Evolutionary conservation across 2,797 vertebrate genomes (phyloP), one percentile per base, ranked within the genome.

Genomic region (Etheostoma nigrum): DNA sequence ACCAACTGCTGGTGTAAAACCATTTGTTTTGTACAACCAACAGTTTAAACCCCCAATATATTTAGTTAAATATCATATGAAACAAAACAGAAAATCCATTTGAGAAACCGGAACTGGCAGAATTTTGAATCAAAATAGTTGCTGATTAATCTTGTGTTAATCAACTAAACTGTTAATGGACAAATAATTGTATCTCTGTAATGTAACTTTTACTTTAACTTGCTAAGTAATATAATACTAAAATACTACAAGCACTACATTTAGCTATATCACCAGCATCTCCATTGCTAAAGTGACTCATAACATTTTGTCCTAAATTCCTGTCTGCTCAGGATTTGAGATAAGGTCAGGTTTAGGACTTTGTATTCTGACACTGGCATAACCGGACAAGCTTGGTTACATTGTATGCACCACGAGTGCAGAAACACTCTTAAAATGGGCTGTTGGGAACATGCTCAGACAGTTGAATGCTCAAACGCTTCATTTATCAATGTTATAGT

Each of bases 401-500:
- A 60, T 87, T 91, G 90, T 78, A 86, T 85, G 76, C 74, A 75
- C 67, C 67, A 47, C 40, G 53, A 78, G 76, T 80, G 74, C 75
- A 84, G 89, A 85, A 83, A 85, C 63, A 7, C 83, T 67, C 70
- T 85, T 86, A 87, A 89, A 91, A 86, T 82, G 80, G 81, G 70
- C 84, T 77, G 79, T 62, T 75, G 67, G 78, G 88, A 92, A 89
- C 79, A 71, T 83, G 83, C 86, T 90, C 76, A 84, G 77, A 89
- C 88, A 90, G 89, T 90, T 82, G 78, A 86, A 89, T 83, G 83
- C 89, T 88, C 88, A 83, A 88, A 87, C 80, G 83, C 88, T 88
- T 91, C 84, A 93, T 92, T 92, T 91, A 83, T 93, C 87, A 86
- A 57, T 42, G 83, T 88, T 86, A 78, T 81, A 79, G 88, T 90